Base-by-base conservation (phyloP, 2,888 invertebrate genomes). In the Julus scandinavius region DNA sequence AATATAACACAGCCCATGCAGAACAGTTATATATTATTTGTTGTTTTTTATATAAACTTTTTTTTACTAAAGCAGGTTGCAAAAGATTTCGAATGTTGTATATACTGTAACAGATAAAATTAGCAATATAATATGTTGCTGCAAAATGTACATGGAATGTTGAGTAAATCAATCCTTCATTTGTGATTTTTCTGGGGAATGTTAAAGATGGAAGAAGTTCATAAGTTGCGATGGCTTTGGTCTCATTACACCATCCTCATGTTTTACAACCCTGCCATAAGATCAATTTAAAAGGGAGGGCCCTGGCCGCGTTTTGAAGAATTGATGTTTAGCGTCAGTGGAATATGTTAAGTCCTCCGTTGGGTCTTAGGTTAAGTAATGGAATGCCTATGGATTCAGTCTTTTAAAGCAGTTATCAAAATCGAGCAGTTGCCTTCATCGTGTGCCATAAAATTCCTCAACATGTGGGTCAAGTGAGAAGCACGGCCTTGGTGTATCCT, bases 321-420 rank as follows among this genome's bases (percentile, higher is more conserved):
- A 63, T 63, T 63, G 20, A 20, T 63, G 20, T 63, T 63, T 63
- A 20, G 63, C 63, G 63, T 63, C 63, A 9, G 20, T n/a, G 63
- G 63, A 63, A 63, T 63, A 63, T 20, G 63, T 63, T 20, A 63
- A 63, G 63, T n/a, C 63, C 63, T 63, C 63, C 15, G 7, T 20
- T 7, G 63, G 63, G 63, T 63, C 63, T 63, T 63, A 63, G 63
- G 63, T 63, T 63, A 63, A 63, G 20, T 63, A 63, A 63, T 63
- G 63, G 63, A 63, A 63, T 63, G 63, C 15, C 63, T 63, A 63
- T 63, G 63, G 63, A n/a, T 63, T n/a, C 20, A 63, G 20, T n/a
- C 63, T 20, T n/a, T 63, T 15, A 63, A 63, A 6, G 63, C 4
- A 63, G 63, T 63, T 63, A 63, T 63, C 63, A 20, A 63, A 63